Evolutionary conservation across 2,888 invertebrate species (phyloP), one percentile per base, ranked within the genome.

Genomic region (Callyntrura guangdongensis): DNA sequence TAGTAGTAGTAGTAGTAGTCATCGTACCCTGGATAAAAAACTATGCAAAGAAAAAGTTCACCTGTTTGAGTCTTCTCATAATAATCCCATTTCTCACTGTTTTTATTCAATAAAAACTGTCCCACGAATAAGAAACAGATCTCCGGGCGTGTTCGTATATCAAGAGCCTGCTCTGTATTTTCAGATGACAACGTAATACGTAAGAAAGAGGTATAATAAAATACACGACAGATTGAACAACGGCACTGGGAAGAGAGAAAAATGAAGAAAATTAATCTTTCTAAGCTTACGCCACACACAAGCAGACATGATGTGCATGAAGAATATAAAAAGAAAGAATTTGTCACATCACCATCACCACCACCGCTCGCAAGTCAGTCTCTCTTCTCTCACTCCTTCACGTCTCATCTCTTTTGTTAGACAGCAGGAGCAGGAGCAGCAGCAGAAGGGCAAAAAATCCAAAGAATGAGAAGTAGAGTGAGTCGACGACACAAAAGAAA

Each of bases 181-280:
- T 53, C 11, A 11, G 1, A 8, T 59, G 59, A 59, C 59, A 59
- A 59, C 0, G 9, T 20, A 14, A 59, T 20, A 20, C 11, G 14
- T 59, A n/a, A 45, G 27, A 64, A n/a, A 9, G 20, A 53, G 2
- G 59, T 17, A 59, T 59, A 1, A 59, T 64, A 64, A 67, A 36
- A 67, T n/a, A 36, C 47, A 20, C 47, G 11, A 36, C 17, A 72
- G 22, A 20, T 4, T 5, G 17, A 20, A 72, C 45, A 45, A 59
- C 79, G 79, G 59, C 79, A 81, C 79, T 81, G 56, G 25, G 59
- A 45, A 45, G 64, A 56, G 69, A 87, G 56, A 83, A 83, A 87
- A 87, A 87, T 87, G 86, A 83, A 64, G 77, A 77, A 79, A 91
- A 87, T 91, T 91, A 91, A 91, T 91, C 90, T 91, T 91, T 91